These are phyloP conservation scores for Elmis aenea DNA, from an alignment of 2,888 invertebrate species.

Conservation along the genomic window DNA sequence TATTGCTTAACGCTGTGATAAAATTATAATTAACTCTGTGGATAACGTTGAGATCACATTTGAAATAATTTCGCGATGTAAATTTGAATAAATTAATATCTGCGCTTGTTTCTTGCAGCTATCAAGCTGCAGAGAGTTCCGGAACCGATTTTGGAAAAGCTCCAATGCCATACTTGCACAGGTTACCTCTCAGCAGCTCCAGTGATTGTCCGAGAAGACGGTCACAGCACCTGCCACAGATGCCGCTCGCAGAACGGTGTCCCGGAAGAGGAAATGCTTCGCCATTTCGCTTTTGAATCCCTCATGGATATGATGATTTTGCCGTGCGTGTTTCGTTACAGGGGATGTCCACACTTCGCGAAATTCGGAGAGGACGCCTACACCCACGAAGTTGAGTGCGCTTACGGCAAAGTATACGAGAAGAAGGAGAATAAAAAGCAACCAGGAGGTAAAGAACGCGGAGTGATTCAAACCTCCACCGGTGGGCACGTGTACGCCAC, in stretches of 20 bases:
- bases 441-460: constrained; percentile 24
- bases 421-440: constrained; percentile 7
- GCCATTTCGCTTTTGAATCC: constrained; percentile 36
- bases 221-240: constrained; percentile 39
- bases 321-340: constrained; percentile 36
- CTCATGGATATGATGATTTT: constrained; percentile 35
- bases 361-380: constrained; percentile 33
- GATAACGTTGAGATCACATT: too few relatives aligned
- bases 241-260: constrained; percentile 34
- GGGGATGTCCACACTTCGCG: constrained; percentile 28
- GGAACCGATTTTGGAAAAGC: constrained; percentile 31
- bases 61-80: too few relatives aligned
- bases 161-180: constrained; percentile 38
- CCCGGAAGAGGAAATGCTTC: constrained; percentile 27
- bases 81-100: too few relatives aligned
- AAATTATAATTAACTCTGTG: too few relatives aligned
- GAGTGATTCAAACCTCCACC: constrained; percentile 39
- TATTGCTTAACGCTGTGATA: too few relatives aligned
- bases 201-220: constrained; percentile 33
- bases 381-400: constrained; percentile 37
- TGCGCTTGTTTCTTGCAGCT: too few relatives aligned
- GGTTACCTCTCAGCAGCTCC: constrained; percentile 38
- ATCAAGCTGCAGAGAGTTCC: constrained; percentile 31
- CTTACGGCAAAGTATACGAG: constrained; percentile 25
- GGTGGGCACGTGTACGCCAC: constrained; percentile 37